These are phyloP conservation scores for Python bivittatus DNA, from an alignment of 2,113 vertebrate genomes.

Conservation along the genomic window DNA sequence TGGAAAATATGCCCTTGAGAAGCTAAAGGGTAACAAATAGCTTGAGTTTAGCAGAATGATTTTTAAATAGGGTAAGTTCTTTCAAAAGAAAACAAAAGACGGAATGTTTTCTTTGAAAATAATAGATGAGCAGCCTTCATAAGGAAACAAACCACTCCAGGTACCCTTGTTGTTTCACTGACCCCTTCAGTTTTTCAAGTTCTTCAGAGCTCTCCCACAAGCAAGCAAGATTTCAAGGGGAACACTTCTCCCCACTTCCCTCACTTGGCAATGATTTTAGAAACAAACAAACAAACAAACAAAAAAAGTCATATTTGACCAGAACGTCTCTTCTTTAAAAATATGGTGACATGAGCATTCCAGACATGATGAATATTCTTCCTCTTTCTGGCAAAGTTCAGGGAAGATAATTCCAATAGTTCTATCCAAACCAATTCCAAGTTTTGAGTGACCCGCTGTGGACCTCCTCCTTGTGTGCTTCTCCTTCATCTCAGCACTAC, in stretches of 20 bases:
- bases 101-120: constrained; percentile 56
- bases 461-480: neutral
- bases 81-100: constrained; percentile 48
- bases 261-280: neutral
- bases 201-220: constrained; percentile 47
- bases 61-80: constrained; percentile 44
- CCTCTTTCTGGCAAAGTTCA: neutral
- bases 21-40: constrained; percentile 42
- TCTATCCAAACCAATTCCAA: neutral
- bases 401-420: neutral
- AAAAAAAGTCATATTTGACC: neutral
- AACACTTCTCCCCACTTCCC: constrained; percentile 14
- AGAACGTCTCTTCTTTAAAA: neutral
- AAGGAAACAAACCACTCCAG: constrained; percentile 32
- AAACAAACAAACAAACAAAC: neutral
- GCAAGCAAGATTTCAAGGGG: constrained; percentile 47
- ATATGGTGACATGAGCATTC: neutral
- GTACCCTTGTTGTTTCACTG: constrained; percentile 49
- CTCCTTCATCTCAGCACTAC: neutral
- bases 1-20: constrained; percentile 46
- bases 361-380: neutral
- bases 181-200: constrained; percentile 46
- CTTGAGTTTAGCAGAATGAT: constrained; percentile 37
- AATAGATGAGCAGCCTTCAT: constrained; percentile 41
- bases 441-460: neutral